Evolutionary conservation across 2,888 invertebrate species (phyloP), one percentile per base, ranked within the genome.

Genomic region (Tiphia femorata): DNA sequence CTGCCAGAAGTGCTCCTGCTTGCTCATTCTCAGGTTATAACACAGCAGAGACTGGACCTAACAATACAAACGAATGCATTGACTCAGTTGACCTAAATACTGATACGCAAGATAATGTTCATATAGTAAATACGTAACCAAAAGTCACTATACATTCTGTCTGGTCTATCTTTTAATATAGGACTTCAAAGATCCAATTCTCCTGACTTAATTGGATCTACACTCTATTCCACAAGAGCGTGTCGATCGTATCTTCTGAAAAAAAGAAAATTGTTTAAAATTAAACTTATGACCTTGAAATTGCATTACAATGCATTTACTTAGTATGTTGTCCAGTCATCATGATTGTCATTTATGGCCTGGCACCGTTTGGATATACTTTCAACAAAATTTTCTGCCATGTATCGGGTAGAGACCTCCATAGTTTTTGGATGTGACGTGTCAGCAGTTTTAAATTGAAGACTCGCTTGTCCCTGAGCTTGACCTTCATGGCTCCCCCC

Each of bases 11-110:
- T 43, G 77, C 75, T 2, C 77, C 77, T 1, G 65, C 69, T 1
- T 67, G 64, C 35, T 76, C 77, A 2, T 72, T 75, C 30, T 57
- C 70, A 5, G 63, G 70, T 14, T 75, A 75, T n/a, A 57, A 74
- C 29, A 68, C 65, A 6, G 70, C 67, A 1, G 76, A 74, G 33
- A 56, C 51, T 3, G 78, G 69, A 10, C 70, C 69, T 8, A 62
- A 54, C 33, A 67, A 63, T 33, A 71, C 63, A 30, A 53, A 58
- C 2, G 62, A 50, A 23, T 72, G 75, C n/a, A 67, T 55, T 21
- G 50, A 65, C 35, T 50, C 47, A 12, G 70, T 55, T 14, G 78
- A 79, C 4, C 44, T 62, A 8, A 62, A 55, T 14, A 62, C 73
- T 2, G 77, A 80, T 8, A 49, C 51, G 35, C 67, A 72, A 41